phyloP scores from a whole-genome alignment of 2,797 vertebrate species.

The Lycodopsis pacificus region DNA sequence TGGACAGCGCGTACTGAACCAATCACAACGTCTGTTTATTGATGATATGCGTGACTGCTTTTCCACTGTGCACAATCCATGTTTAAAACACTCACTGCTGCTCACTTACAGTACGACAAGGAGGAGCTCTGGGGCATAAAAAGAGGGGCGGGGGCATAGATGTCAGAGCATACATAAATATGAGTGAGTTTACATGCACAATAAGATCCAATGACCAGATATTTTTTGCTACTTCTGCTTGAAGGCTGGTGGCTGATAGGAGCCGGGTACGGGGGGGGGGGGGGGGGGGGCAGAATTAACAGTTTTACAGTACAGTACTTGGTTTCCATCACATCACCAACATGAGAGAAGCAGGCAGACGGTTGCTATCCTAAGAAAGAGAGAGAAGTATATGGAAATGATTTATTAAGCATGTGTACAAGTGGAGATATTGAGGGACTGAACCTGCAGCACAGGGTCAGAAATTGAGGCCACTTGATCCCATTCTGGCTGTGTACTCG shows the following conservation, averaged over 20 bases:
- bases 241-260: conserved; percentile 76
- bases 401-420: conserved; percentile 56
- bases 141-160: conserved; percentile 33
- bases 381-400: conserved; percentile 35
- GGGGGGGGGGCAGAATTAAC: conserved; percentile 65
- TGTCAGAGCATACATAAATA: conserved; percentile 85
- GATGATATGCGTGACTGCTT: conserved; percentile 78
- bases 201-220: conserved; percentile 57
- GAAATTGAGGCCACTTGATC: conserved; percentile 40
- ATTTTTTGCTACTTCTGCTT: conserved; percentile 69
- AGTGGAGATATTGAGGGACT: conserved; percentile 49
- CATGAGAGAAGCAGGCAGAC: conserved; percentile 65
- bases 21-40: conserved; percentile 78
- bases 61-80: conserved; percentile 77
- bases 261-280: conserved; percentile 19
- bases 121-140: conserved; percentile 73
- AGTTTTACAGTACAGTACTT: conserved; percentile 82
- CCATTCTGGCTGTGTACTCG: conserved; percentile 29
- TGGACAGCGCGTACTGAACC: conserved; percentile 59
- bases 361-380: conserved; percentile 44
- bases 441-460: conserved; percentile 51
- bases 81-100: conserved; percentile 81
- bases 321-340: conserved; percentile 84
- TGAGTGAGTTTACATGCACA: conserved; percentile 82
- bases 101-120: conserved; percentile 83